Percentiles rank a stretch among this genome's conserved stretches.
These are phyloP conservation scores for Aphelenchoides besseyi DNA, from an alignment of 1,140 invertebrate genomes.

Conservation along the genomic window DNA sequence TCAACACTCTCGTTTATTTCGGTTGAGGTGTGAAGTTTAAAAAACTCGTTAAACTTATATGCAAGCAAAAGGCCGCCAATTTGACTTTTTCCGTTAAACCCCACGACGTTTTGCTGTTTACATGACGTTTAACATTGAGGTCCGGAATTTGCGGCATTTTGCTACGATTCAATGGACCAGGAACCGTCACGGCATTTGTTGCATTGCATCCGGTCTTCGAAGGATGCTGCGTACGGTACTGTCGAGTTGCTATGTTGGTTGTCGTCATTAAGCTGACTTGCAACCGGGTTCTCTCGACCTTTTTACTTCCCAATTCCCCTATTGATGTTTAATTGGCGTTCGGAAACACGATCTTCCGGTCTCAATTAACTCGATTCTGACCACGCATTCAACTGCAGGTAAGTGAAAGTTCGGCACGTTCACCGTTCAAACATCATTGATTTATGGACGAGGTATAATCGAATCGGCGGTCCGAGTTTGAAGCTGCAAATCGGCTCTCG, in stretches of 20 bases:
- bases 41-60: conserved; percentile 4
- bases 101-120: not conserved
- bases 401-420: not conserved
- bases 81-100: not conserved
- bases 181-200: not conserved
- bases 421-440: not conserved
- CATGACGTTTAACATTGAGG: not conserved
- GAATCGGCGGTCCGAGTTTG: not conserved
- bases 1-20: too few relatives aligned
- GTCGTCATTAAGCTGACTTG: not conserved
- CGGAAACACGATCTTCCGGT: not conserved
- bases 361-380: not conserved
- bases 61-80: not conserved
- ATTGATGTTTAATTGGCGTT: not conserved
- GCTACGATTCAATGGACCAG: not conserved
- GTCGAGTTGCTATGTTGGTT: not conserved
- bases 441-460: not conserved
- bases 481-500: not conserved
- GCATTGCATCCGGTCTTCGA: not conserved
- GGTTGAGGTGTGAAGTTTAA: not conserved
- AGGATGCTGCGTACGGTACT: not conserved
- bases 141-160: not conserved
- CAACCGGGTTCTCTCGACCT: not conserved
- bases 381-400: not conserved
- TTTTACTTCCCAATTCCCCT: too few relatives aligned